Percentiles rank a stretch among this genome's conserved stretches.
Evolutionary conservation across 53 echinoderm and acorn worm species (phyloP).

Genomic region (Echinometra lucunter): DNA sequence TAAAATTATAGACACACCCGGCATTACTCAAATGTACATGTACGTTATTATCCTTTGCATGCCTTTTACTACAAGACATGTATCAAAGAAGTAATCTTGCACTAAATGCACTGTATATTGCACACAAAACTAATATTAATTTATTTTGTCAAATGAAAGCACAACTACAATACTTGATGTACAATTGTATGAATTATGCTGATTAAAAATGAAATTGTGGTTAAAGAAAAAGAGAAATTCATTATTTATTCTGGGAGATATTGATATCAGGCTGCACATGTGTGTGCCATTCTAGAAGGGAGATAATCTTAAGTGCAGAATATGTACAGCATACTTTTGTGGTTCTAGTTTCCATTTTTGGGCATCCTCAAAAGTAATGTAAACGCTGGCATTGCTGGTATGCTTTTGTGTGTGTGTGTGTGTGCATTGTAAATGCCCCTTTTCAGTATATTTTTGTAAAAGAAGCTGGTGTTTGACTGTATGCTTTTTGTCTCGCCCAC

Average conservation of each 20-base stretch:
- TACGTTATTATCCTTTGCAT: neutral
- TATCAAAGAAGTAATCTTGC: neutral
- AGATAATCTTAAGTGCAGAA: too few relatives aligned
- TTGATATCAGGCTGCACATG: neutral
- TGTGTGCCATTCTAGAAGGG: too few relatives aligned
- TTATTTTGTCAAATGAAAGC: neutral
- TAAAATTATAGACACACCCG: neutral
- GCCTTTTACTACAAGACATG: neutral
- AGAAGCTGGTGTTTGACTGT: neutral
- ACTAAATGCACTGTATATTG: neutral
- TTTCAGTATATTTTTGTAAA: neutral
- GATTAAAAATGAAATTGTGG: neutral
- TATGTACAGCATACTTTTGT: neutral
- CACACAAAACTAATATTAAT: neutral
- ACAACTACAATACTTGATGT: neutral
- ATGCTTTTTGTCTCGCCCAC: too few relatives aligned
- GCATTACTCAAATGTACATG: neutral
- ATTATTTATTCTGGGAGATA: neutral
- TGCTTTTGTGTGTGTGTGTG: neutral
- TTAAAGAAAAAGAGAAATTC: neutral
- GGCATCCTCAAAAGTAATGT: neutral
- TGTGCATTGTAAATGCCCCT: neutral
- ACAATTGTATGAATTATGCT: neutral
- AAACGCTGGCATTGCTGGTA: constrained; percentile 11
- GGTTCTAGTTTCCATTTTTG: neutral